Conservation (phyloP, 2,113 vertebrate species). For the Lycocorax pyrrhopterus region DNA sequence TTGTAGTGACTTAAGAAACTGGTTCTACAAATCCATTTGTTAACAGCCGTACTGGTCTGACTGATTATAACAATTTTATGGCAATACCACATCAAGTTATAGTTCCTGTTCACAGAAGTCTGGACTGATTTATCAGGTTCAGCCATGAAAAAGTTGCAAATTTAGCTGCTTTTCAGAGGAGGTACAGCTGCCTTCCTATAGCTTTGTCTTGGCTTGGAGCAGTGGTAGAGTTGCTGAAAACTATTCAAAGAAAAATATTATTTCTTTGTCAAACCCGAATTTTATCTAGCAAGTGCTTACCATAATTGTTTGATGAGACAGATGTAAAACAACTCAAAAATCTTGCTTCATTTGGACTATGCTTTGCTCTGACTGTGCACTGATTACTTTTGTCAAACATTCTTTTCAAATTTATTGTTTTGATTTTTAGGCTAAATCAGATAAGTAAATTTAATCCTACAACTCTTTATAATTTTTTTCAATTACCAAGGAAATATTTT, state of each 20-base stretch:
- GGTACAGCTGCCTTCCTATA: background rate
- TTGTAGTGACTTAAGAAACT: background rate
- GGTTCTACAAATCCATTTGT: background rate
- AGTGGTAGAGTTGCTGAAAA: background rate
- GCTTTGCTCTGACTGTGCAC: background rate
- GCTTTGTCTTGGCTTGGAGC: background rate
- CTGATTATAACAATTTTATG: background rate
- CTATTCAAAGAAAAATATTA: background rate
- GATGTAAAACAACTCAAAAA: background rate
- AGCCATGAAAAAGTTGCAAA: background rate
- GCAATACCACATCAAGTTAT: background rate
- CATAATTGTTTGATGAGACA: background rate
- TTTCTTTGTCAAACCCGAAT: background rate
- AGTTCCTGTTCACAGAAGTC: background rate
- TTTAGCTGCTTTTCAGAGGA: background rate
- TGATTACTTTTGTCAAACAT: background rate
- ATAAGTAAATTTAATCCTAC: background rate
- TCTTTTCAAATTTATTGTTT: background rate
- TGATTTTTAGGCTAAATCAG: background rate
- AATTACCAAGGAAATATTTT: background rate
- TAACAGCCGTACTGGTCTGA: background rate
- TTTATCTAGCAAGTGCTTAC: background rate
- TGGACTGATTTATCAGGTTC: background rate
- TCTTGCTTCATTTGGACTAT: background rate
- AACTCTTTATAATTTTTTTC: background rate